Base-by-base conservation (phyloP, 2,797 vertebrate species). In the Sebastes hubbsi region DNA sequence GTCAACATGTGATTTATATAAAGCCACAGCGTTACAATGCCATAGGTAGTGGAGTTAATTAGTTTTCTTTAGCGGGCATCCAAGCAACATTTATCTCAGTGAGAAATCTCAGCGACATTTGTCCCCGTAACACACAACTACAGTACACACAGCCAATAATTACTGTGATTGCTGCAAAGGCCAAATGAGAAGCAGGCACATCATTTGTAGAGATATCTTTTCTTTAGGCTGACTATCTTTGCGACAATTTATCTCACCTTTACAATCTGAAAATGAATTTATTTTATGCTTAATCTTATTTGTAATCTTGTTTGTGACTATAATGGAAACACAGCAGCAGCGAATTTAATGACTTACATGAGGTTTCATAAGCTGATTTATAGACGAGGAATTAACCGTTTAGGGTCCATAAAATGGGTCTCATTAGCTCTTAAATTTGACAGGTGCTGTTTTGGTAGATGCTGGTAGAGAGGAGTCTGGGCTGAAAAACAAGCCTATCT, bases 81-180 rank as follows among this genome's bases (percentile, higher is more conserved):
- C 67, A 46, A 79, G 74, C 27, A 72, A 54, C 71, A 70, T 88
- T 87, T 86, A 93, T 91, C 90, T 88, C 56, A 22, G 59, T 10
- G 29, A 78, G 72, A 83, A 72, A 92, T 94, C 75, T 88, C 13
- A 2, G 60, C 85, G 82, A 85, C 88, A 93, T 91, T 88, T 91
- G 84, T 92, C 82, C 77, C 78, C 73, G 74, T 82, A 75, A 77
- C 66, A 85, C 73, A 81, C 81, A 87, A 69, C 78, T 30, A 76
- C 80, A 71, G 63, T 34, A 70, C 58, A 78, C 80, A 77, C 34
- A 77, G 71, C 14, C 81, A 77, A 84, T 92, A 90, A 93, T 90
- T 88, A 90, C 82, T 29, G 52, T 78, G 72, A 89, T 88, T 87
- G 58, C 61, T 55, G 69, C 54, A 70, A 87, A 93, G 90, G 80